These are phyloP conservation scores for Euborellia annulipes DNA, from an alignment of 1,140 invertebrate species.

Conservation along the genomic window DNA sequence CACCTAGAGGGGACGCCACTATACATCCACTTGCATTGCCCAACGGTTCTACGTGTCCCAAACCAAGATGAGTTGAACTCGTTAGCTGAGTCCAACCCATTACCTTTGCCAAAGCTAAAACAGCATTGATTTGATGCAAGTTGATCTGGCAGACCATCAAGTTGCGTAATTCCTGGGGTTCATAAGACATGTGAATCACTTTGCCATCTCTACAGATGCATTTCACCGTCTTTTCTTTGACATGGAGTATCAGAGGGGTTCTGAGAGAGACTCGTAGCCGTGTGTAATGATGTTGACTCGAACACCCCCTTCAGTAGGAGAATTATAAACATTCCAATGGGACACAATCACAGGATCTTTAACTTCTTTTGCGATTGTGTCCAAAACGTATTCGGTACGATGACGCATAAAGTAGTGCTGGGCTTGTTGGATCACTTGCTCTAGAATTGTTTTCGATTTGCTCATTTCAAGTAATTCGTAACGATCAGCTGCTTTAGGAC, in stretches of 20 bases:
- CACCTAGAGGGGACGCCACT: slow-evolving; percentile 69
- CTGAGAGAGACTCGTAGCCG: slow-evolving; percentile 67
- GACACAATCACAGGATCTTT: slow-evolving; percentile 90
- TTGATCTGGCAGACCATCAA: slow-evolving; percentile 72
- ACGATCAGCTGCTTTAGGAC: slow-evolving; percentile 73
- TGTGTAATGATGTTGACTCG: slow-evolving; percentile 88
- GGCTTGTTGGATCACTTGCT: slow-evolving; percentile 90
- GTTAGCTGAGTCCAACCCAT: slow-evolving; percentile 89
- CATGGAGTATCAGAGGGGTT: slow-evolving; percentile 76
- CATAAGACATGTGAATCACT: slow-evolving; percentile 84
- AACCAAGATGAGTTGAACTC: slow-evolving; percentile 68
- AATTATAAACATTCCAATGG: slow-evolving; percentile 89
- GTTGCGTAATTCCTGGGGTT: slow-evolving; percentile 81
- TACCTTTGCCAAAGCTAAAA: slow-evolving; percentile 72
- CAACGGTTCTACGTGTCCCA: slow-evolving; percentile 73
- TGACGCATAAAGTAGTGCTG: slow-evolving; percentile 88
- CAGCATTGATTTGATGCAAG: slow-evolving; percentile 67
- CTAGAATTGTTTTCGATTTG: slow-evolving; percentile 66
- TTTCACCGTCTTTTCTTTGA: slow-evolving; percentile 84
- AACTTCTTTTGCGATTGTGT: slow-evolving; percentile 77
- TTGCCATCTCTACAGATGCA: slow-evolving; percentile 83
- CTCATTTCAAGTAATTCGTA: slow-evolving; percentile 77
- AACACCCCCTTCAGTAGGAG: slow-evolving; percentile 78
- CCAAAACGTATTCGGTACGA: slow-evolving; percentile 81
- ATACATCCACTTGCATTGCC: slow-evolving; percentile 78